Evolutionary conservation across 2,797 vertebrate species (phyloP), one percentile per base, ranked within the genome.

Genomic region (Sciurus vulgaris): DNA sequence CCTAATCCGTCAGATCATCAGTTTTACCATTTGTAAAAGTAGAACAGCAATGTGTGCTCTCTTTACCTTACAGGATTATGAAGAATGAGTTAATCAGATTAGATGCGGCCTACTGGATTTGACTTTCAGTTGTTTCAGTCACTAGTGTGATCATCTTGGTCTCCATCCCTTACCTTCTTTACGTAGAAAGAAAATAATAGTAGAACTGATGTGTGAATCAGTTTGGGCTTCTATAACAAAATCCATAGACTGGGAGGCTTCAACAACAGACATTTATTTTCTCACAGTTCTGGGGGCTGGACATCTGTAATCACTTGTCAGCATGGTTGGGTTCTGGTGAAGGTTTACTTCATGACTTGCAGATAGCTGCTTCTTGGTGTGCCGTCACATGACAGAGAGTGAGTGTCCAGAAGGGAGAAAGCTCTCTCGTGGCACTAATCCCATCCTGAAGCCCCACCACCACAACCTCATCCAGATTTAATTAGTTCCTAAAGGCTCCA

Each of bases 11-110:
- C 63, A 70, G 33, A 38, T 8, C 15, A 54, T 44, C 28, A 69
- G 41, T 81, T 85, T 96, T 83, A 72, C 83, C 9, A 87, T 56
- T 26, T 92, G 56, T 67, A 93, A 93, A 94, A 82, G 28, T 22
- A 74, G 69, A 44, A 65, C 15, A 76, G 11, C 20, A 54, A 83
- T 5, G 7, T 93, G 76, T 96, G 70, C 67, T 94, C 26, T 89
- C 22, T 69, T 15, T 65, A 41, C 41, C 87, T 54, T n/a, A 59
- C 54, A 88, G 12, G 41, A 11, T 51, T 81, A 30, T 76, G 70
- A 91, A 81, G 41, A 85, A 82, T 51, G 61, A 65, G 14, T 65
- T 82, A 51, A 86, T 38, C 30, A 78, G 24, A 38, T n/a, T 78
- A 56, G 44, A 78, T 18, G 26, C 11, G 54, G 22, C 7, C 11